phyloP scores from a whole-genome alignment of 2,113 vertebrate genomes.

The Calidris pugnax region DNA sequence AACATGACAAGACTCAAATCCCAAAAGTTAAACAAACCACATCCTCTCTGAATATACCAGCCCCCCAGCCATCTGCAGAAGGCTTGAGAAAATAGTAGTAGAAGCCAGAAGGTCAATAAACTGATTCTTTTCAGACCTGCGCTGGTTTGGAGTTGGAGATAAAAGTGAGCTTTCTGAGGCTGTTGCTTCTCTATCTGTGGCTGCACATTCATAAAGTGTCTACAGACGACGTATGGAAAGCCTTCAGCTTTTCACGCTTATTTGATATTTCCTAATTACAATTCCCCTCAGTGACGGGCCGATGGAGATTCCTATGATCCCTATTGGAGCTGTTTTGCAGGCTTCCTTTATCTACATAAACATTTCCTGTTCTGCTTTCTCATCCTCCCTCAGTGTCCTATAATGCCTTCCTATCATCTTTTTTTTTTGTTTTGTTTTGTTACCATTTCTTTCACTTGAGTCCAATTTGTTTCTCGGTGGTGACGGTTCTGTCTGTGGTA shows the following conservation, averaged over 20 bases:
- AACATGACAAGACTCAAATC: not conserved
- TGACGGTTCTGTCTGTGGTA: not conserved
- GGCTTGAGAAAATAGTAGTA: slow-evolving; percentile 45
- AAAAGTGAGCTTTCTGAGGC: slow-evolving; percentile 2
- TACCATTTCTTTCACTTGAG: slow-evolving; percentile 15
- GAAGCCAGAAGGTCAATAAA: slow-evolving; percentile 39
- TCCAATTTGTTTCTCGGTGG: not conserved
- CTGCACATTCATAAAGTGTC: not conserved
- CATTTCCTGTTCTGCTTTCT: slow-evolving; percentile 74
- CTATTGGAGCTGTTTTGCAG: slow-evolving; percentile 32
- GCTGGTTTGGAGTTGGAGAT: not conserved
- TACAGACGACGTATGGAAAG: not conserved
- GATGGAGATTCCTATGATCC: slow-evolving; percentile 51
- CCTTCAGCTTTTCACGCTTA: not conserved
- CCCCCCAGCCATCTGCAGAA: slow-evolving; percentile 45
- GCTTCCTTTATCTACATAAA: slow-evolving; percentile 70
- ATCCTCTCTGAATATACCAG: slow-evolving; percentile 37
- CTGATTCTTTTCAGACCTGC: not conserved
- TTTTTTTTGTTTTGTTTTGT: not conserved
- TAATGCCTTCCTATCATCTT: slow-evolving; percentile 32
- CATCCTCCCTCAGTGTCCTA: slow-evolving; percentile 26
- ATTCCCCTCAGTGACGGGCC: not conserved
- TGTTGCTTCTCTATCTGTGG: not conserved
- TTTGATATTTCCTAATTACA: slow-evolving; percentile 36
- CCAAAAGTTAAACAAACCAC: slow-evolving; percentile 26